phyloP scores from a whole-genome alignment of 2,888 invertebrate genomes.

The Dicyrtomina minuta region DNA sequence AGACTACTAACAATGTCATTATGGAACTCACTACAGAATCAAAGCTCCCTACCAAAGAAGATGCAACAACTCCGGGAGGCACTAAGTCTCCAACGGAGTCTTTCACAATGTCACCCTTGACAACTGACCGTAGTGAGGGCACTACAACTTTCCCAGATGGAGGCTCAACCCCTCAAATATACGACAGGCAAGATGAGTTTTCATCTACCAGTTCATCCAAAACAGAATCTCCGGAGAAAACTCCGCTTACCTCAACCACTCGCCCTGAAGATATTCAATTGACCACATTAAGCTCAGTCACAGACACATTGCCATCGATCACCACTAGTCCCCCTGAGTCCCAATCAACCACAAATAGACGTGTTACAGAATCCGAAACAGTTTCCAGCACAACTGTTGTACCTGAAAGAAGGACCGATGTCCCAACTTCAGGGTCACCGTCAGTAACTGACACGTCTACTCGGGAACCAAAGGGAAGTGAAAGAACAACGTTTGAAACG shows the following conservation, averaged over 20 bases:
- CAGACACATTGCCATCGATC: neutral
- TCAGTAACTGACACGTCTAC: neutral
- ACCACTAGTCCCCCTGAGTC: too few relatives aligned
- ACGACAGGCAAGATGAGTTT: too few relatives aligned
- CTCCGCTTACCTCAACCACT: neutral
- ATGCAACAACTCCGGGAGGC: neutral
- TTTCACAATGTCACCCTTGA: too few relatives aligned
- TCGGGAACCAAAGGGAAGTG: neutral
- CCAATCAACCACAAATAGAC: too few relatives aligned
- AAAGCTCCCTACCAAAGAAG: too few relatives aligned
- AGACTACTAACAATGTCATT: neutral
- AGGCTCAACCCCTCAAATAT: too few relatives aligned
- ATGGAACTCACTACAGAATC: constrained; percentile 5
- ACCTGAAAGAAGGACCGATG: neutral
- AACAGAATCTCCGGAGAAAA: neutral
- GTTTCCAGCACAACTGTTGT: neutral
- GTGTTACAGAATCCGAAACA: too few relatives aligned
- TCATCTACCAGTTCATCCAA: too few relatives aligned
- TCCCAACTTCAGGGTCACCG: too few relatives aligned
- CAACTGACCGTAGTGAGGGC: neutral
- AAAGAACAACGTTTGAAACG: neutral
- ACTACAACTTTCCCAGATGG: neutral
- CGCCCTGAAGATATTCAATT: neutral
- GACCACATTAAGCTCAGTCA: neutral
- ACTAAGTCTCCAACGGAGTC: too few relatives aligned